Evolutionary conservation across 2,797 vertebrate species (phyloP).

Genomic region (Parauchenoglanis ngamensis): DNA sequence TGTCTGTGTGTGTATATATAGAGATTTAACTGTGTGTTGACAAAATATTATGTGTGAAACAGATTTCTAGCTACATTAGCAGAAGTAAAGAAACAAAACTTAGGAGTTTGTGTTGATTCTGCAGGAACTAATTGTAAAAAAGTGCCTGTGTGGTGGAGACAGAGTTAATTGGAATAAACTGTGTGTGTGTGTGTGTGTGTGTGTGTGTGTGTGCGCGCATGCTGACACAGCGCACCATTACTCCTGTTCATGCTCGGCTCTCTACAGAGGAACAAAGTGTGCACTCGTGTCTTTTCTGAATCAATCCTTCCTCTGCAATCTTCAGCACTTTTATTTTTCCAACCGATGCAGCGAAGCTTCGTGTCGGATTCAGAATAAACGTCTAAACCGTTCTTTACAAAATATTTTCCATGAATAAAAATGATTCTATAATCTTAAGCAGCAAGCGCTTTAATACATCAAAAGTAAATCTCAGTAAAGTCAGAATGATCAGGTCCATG

Average conservation of each 20-base stretch:
- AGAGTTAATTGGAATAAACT: conserved; percentile 14
- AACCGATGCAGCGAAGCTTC: not conserved
- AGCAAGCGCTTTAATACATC: not conserved
- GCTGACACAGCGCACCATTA: conserved; percentile 23
- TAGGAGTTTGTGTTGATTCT: not conserved
- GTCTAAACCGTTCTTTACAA: not conserved
- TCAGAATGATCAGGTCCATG: not conserved
- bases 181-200: not conserved
- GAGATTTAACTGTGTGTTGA: too few relatives aligned
- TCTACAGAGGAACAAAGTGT: conserved; percentile 10
- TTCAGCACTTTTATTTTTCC: not conserved
- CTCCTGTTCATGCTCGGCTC: not conserved
- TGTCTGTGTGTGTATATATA: not conserved
- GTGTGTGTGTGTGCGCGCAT: not conserved
- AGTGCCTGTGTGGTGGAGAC: not conserved
- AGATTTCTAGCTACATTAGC: not conserved
- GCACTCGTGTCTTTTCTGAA: not conserved
- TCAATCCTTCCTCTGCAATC: not conserved
- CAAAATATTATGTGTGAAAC: not conserved
- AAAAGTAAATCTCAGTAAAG: not conserved
- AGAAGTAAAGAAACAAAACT: conserved; percentile 2
- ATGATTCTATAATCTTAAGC: not conserved
- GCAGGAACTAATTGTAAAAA: conserved; percentile 10
- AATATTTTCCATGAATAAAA: not conserved
- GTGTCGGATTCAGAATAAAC: not conserved